Evolutionary conservation across 2,113 vertebrate species (phyloP), one percentile per base, ranked within the genome.

Genomic region (Hippocampus abdominalis): DNA sequence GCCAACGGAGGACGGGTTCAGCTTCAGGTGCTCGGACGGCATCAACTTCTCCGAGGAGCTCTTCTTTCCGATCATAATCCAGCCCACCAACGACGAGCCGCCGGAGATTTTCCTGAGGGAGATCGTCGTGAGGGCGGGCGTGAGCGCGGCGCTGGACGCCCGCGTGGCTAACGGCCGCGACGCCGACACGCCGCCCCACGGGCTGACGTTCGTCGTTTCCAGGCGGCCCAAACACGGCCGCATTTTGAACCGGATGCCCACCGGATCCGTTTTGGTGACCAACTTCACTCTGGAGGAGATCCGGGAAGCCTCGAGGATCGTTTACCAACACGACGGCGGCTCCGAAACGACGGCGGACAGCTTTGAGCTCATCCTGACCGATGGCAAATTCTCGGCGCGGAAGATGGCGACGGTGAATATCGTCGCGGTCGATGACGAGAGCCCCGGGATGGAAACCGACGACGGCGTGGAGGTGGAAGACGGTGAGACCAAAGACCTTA

Each of bases 311-410:
- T 98, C 96, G 16, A 98, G 87, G 83, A 95, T 98, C 77, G 92
- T 98, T 81, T 98, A 98, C 0, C 94, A 98, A 61, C 96, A 98
- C 0, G 95, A 98, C 79, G 94, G 97, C 79, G 94, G 97, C 81
- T 95, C 96, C 3, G 96, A 98, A 87, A 96, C 94, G 3, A 95
- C 87, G 74, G 91, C 93, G 46, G 96, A 98, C 85, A 94, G 92
- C 84, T 96, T 98, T 83, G 90, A 94, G 46, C 88, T 98, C 59
- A 89, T 90, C 49, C 87, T 98, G 69, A 93, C 94, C 0, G 96
- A 98, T 70, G 95, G 96, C 13, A 95, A 92, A 74, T 91, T 94
- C 78, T 90, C 80, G 0, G 66, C 93, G 70, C 90, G 93, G 78
- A 95, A 91, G 89, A 93, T 44, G 0, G 90, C 94, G 4, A 53